Conservation (phyloP, 2,797 vertebrate genomes). For the Enoplosus armatus region DNA sequence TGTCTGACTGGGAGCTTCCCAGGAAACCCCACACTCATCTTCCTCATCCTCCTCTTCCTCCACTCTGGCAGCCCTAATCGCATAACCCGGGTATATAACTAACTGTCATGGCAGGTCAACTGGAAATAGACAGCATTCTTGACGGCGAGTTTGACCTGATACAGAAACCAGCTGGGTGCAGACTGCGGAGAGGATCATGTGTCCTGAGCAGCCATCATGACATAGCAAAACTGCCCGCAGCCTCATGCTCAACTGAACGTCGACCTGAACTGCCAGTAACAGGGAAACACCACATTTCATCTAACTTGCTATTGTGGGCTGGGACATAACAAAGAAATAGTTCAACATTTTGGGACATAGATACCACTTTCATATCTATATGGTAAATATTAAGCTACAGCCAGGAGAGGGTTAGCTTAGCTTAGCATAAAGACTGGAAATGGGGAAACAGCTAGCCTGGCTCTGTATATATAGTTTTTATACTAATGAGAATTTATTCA, state of each 20-base stretch:
- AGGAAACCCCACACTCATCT: slow-evolving; percentile 79
- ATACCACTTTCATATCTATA: background rate
- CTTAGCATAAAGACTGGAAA: slow-evolving; percentile 20
- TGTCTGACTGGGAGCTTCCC: slow-evolving; percentile 77
- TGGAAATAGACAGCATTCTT: slow-evolving; percentile 76
- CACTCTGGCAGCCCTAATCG: slow-evolving; percentile 44
- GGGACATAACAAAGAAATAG: background rate
- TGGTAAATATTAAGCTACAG: background rate
- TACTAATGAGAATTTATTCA: background rate
- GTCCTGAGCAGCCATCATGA: slow-evolving; percentile 71
- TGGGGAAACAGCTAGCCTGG: background rate
- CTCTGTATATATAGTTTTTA: background rate
- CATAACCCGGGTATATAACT: slow-evolving; percentile 64
- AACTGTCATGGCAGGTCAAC: slow-evolving; percentile 63
- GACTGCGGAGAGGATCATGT: slow-evolving; percentile 47
- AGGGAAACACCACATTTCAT: slow-evolving; percentile 24
- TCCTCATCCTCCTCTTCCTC: slow-evolving; percentile 60
- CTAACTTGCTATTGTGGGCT: background rate
- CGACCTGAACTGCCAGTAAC: slow-evolving; percentile 24
- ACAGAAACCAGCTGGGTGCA: slow-evolving; percentile 47
- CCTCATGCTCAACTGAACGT: slow-evolving; percentile 15
- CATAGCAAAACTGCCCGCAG: slow-evolving; percentile 62
- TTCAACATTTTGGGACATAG: background rate
- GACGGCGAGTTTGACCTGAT: slow-evolving; percentile 54
- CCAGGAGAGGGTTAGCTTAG: background rate